A percentile compares a stretch with the other conserved stretches of the same genome.
Conservation (phyloP, 2,797 vertebrate species). For the Nannoperca obscura region DNA sequence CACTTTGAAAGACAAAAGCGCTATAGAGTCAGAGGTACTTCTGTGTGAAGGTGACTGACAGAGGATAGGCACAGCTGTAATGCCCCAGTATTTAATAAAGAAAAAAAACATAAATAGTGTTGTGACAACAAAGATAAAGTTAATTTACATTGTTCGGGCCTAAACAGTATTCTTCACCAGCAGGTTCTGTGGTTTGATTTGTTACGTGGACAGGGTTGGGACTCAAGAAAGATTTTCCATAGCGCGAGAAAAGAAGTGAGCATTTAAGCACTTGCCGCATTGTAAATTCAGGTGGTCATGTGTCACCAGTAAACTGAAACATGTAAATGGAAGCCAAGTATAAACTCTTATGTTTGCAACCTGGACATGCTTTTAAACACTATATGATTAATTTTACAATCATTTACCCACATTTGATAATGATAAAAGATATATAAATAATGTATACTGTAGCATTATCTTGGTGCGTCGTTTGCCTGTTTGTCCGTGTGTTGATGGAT, state of each 20-base stretch:
- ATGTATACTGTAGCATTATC: background rate
- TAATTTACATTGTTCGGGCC: background rate
- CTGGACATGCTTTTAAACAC: background rate
- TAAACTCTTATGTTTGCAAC: background rate
- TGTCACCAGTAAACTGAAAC: background rate
- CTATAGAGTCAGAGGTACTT: constrained; percentile 43
- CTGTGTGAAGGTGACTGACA: constrained; percentile 42
- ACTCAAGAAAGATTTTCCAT: constrained; percentile 9
- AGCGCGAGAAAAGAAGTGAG: constrained; percentile 2
- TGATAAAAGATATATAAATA: background rate
- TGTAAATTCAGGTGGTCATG: background rate
- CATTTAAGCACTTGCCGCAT: background rate
- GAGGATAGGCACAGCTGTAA: constrained; percentile 8
- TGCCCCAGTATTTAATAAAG: constrained; percentile 14
- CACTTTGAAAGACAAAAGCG: constrained; percentile 61
- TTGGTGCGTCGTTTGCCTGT: background rate
- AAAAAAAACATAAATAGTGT: constrained; percentile 18
- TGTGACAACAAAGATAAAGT: constrained; percentile 11
- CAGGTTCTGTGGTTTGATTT: constrained; percentile 1
- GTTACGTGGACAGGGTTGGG: background rate
- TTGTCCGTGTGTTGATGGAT: background rate
- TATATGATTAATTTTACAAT: background rate
- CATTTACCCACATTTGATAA: background rate
- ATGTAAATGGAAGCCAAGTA: background rate
- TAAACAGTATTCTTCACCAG: background rate